Percentiles rank a stretch among this genome's conserved stretches.
phyloP scores from a whole-genome alignment of 2,797 vertebrate species.

The Hapalemur alaotrensis region DNA sequence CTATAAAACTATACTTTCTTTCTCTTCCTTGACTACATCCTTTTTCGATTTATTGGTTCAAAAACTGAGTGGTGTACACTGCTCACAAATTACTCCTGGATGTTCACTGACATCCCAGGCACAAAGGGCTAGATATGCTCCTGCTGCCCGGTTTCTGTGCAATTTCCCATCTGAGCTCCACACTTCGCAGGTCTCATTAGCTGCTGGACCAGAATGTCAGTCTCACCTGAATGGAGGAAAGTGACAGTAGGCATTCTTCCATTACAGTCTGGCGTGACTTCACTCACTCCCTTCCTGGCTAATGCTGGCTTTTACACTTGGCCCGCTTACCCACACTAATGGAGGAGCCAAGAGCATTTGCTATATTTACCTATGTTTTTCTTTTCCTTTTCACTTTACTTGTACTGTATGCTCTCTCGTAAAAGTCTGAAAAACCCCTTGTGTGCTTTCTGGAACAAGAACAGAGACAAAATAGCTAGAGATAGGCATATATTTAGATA shows the following conservation, averaged over 20 bases:
- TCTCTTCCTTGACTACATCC: not conserved
- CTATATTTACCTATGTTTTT: not conserved
- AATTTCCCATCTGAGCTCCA: not conserved
- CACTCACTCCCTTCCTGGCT: not conserved
- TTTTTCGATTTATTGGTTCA: constrained; percentile 6
- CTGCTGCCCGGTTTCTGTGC: not conserved
- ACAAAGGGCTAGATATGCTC: not conserved
- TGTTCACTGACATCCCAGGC: not conserved
- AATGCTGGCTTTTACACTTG: not conserved
- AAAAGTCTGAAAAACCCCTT: not conserved
- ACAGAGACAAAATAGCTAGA: constrained; percentile 9
- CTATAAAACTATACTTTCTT: not conserved
- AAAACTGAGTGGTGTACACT: not conserved
- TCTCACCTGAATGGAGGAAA: not conserved
- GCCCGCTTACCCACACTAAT: not conserved
- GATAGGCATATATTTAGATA: not conserved
- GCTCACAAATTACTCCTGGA: not conserved
- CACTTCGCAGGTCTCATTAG: not conserved
- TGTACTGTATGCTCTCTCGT: not conserved
- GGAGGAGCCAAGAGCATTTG: not conserved
- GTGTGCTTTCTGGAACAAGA: not conserved
- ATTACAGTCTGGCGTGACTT: not conserved
- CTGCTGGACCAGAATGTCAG: not conserved
- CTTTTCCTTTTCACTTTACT: not conserved
- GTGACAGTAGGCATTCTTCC: not conserved